Conservation (phyloP, 2,888 invertebrate species). For the Amiota minor region DNA sequence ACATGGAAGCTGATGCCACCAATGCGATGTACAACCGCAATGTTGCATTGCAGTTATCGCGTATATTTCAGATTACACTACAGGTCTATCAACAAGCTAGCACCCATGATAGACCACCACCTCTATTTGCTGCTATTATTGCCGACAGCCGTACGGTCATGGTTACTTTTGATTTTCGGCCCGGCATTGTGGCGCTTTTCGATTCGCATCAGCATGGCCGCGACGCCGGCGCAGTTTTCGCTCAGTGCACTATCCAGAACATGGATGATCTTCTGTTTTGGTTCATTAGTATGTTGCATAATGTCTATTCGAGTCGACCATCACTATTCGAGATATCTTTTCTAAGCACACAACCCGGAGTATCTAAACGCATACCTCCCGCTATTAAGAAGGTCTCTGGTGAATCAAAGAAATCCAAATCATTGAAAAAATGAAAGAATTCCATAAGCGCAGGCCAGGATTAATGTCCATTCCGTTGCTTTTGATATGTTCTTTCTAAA, state of each 20-base stretch:
- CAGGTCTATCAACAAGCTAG: conserved; percentile 57
- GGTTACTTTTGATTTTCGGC: conserved; percentile 63
- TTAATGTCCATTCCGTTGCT: no score
- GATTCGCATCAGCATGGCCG: conserved; percentile 68
- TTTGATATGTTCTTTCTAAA: no score
- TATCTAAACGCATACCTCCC: conserved; percentile 58
- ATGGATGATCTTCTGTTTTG: conserved; percentile 61
- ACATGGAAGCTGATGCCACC: conserved; percentile 63
- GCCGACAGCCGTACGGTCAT: conserved; percentile 68
- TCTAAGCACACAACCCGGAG: conserved; percentile 59
- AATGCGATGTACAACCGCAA: conserved; percentile 56
- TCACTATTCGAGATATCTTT: conserved; percentile 66
- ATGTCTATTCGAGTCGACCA: conserved; percentile 64
- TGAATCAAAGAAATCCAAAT: conserved; percentile 51
- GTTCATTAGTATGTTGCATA: conserved; percentile 64
- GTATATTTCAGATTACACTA: conserved; percentile 62
- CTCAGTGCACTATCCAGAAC: conserved; percentile 57
- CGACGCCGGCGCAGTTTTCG: conserved; percentile 64
- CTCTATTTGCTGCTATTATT: conserved; percentile 65
- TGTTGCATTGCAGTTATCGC: conserved; percentile 60
- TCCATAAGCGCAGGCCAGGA: neutral
- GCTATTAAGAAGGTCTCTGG: conserved; percentile 57
- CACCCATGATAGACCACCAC: conserved; percentile 41
- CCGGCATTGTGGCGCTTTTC: conserved; percentile 61
- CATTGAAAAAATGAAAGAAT: conserved; percentile 20